Conservation (phyloP, 2,888 invertebrate species). For the Disparrhopalites patrizii region DNA sequence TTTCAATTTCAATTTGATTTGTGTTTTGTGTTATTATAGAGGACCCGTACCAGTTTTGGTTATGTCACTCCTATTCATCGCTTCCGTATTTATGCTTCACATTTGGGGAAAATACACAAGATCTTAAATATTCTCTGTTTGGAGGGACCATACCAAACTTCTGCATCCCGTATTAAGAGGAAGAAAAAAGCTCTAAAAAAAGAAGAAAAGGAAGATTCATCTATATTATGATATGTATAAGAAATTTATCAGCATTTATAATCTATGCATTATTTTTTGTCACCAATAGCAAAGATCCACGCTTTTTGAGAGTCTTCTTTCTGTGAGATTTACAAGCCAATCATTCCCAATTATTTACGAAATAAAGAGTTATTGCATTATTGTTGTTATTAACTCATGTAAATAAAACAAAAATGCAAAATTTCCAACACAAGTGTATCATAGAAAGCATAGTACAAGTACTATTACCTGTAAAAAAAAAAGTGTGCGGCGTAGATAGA, state of each 20-base stretch:
- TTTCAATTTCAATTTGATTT: too few relatives aligned
- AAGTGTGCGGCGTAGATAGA: too few relatives aligned
- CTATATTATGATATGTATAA: background rate
- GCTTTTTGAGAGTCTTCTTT: slow-evolving; percentile 1
- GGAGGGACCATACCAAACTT: background rate
- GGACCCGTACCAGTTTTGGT: slow-evolving; percentile 99
- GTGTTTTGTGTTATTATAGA: slow-evolving; percentile 62
- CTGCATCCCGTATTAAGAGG: background rate
- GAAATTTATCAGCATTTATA: background rate
- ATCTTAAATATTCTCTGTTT: slow-evolving; percentile 56
- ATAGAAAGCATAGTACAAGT: too few relatives aligned
- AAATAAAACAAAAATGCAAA: too few relatives aligned
- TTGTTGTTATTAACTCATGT: too few relatives aligned
- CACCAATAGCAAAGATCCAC: background rate
- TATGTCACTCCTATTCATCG: slow-evolving; percentile 98
- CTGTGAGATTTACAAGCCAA: slow-evolving; percentile 10
- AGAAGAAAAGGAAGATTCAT: background rate
- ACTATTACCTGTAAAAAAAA: too few relatives aligned
- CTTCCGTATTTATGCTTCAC: slow-evolving; percentile 99
- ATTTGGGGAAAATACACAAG: slow-evolving; percentile 99
- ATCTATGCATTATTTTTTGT: slow-evolving; percentile 3
- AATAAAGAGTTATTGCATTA: slow-evolving; percentile 15
- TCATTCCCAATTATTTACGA: slow-evolving; percentile 22
- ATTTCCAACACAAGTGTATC: too few relatives aligned
- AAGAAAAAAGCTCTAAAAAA: background rate